Evolutionary conservation across 1,140 invertebrate species (phyloP).

Genomic region (Magallana gigas): DNA sequence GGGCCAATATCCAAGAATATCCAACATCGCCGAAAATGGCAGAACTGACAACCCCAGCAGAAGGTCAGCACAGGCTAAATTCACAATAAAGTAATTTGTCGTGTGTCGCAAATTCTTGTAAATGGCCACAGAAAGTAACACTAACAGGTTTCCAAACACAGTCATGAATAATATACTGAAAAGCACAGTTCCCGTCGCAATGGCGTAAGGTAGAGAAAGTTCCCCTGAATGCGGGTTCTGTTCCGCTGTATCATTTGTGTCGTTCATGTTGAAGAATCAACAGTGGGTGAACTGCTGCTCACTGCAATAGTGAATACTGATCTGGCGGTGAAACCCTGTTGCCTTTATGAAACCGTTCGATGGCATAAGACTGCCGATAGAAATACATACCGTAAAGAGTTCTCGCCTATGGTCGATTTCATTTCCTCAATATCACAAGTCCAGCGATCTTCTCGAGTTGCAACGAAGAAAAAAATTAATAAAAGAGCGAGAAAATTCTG

Average conservation of each 20-base stretch:
- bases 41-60: slow-evolving; percentile 78
- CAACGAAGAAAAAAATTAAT: no score
- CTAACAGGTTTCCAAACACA: slow-evolving; percentile 89
- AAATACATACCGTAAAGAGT: no score
- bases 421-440: no score
- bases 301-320: not conserved
- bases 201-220: slow-evolving; percentile 32
- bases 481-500: no score
- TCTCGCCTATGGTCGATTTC: no score
- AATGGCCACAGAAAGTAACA: slow-evolving; percentile 90
- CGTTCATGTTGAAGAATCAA: not conserved
- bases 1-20: slow-evolving; percentile 75
- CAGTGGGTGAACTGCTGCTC: not conserved
- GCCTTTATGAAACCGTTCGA: slow-evolving; percentile 6
- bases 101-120: slow-evolving; percentile 93
- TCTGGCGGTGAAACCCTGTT: not conserved
- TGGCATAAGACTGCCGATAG: no score
- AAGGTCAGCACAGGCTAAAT: slow-evolving; percentile 84
- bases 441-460: no score
- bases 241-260: not conserved
- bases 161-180: slow-evolving; percentile 63
- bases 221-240: not conserved
- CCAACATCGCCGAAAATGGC: slow-evolving; percentile 77
- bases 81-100: slow-evolving; percentile 97
- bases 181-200: slow-evolving; percentile 57